Conservation (phyloP, 1,140 invertebrate genomes). For the Conopomorpha cramerella region DNA sequence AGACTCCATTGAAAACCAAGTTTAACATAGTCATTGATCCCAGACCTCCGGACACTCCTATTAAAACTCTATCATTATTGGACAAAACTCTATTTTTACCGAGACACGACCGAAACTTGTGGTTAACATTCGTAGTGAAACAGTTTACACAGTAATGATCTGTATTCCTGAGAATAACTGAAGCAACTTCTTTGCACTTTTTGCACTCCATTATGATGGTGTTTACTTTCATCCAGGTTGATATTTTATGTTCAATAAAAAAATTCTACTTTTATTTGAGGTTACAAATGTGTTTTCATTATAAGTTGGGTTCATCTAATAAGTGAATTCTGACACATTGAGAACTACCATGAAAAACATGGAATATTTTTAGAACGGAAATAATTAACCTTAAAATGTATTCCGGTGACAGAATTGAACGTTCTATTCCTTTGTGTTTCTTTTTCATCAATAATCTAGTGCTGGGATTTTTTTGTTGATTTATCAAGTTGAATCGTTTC, state of each 20-base stretch:
- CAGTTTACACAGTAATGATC: conserved; percentile 71
- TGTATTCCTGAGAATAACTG: conserved; percentile 61
- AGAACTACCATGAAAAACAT: too few species aligned
- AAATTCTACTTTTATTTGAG: conserved; percentile 1
- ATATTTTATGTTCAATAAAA: conserved; percentile 15
- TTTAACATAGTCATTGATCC: conserved; percentile 72
- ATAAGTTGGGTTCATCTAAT: too few species aligned
- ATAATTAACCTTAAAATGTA: too few species aligned
- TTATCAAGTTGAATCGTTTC: too few species aligned
- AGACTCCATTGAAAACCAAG: conserved; percentile 68
- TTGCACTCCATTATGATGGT: conserved; percentile 60
- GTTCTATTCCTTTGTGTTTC: too few species aligned
- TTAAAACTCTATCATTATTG: conserved; percentile 69
- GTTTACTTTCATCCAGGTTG: too few species aligned
- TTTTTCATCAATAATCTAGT: too few species aligned
- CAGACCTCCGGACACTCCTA: conserved; percentile 71
- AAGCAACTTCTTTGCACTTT: conserved; percentile 60
- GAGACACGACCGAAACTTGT: conserved; percentile 83
- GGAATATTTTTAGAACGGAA: too few species aligned
- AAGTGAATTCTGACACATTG: too few species aligned
- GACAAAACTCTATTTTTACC: conserved; percentile 78
- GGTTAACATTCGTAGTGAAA: conserved; percentile 69
- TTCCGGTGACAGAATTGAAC: too few species aligned
- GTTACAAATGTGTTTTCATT: too few species aligned
- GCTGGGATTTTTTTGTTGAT: too few species aligned